phyloP scores from a whole-genome alignment of 1,140 invertebrate species.

The Dendroctonus ponderosae region DNA sequence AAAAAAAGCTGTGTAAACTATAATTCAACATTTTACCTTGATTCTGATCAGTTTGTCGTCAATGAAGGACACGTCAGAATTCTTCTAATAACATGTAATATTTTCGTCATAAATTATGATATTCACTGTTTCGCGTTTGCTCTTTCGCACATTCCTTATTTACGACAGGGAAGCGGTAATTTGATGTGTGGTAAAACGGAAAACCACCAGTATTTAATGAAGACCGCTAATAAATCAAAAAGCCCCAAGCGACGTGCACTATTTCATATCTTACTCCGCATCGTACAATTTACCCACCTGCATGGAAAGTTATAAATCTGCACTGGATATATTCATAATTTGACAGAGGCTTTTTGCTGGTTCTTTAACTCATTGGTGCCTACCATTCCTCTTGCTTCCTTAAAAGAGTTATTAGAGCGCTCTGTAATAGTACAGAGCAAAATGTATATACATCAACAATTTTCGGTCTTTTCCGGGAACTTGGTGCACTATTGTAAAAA shows the following conservation, averaged over 20 bases:
- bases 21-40: too few species aligned
- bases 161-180: slow-evolving; percentile 23
- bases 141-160: slow-evolving; percentile 12
- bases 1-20: too few species aligned
- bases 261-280: slow-evolving; percentile 46
- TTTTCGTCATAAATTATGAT: not conserved
- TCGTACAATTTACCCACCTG: slow-evolving; percentile 40
- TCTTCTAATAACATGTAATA: too few species aligned
- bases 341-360: slow-evolving; percentile 19
- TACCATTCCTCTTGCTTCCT: too few species aligned
- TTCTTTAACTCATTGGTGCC: not conserved
- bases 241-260: slow-evolving; percentile 35
- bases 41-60: too few species aligned
- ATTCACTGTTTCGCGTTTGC: slow-evolving; percentile 2
- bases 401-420: too few species aligned
- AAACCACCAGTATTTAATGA: slow-evolving; percentile 45
- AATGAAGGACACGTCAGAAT: too few species aligned
- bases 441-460: too few species aligned
- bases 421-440: too few species aligned
- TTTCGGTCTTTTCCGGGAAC: too few species aligned
- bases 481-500: too few species aligned
- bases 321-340: slow-evolving; percentile 22
- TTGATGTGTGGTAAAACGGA: slow-evolving; percentile 31
- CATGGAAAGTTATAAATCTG: slow-evolving; percentile 35
- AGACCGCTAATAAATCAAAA: slow-evolving; percentile 47